A percentile compares a stretch with the other conserved stretches of the same genome.
Conservation (phyloP, 2,888 invertebrate species). For the Rhagonycha lutea region DNA sequence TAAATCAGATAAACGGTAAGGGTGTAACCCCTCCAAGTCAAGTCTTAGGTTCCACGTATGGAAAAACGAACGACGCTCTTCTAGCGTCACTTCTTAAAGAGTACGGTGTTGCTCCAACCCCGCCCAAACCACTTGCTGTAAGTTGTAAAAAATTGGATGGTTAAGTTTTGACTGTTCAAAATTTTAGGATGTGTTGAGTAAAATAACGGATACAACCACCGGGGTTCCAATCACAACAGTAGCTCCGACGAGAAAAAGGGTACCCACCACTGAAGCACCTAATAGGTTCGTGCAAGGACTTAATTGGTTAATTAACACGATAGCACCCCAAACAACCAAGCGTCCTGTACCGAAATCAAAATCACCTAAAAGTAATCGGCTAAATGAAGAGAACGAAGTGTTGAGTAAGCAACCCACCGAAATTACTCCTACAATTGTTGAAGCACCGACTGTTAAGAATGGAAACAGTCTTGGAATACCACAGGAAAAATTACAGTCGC, state of each 20-base stretch:
- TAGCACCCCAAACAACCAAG: conserved; percentile 35
- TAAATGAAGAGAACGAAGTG: conserved; percentile 10
- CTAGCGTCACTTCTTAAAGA: conserved; percentile 72
- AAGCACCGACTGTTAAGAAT: conserved; percentile 35
- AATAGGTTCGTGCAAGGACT: conserved; percentile 50
- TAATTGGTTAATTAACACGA: conserved; percentile 51
- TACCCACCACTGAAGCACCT: conserved; percentile 56
- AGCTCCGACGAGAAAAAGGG: conserved; percentile 21
- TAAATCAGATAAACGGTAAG: conserved; percentile 48
- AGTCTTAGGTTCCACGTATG: conserved; percentile 52
- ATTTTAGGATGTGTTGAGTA: conserved; percentile 7
- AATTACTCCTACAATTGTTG: conserved; percentile 46
- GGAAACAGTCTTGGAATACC: conserved; percentile 38
- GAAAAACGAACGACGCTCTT: conserved; percentile 70
- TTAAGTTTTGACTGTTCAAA: background rate
- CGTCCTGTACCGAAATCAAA: conserved; percentile 34
- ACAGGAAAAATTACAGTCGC: conserved; percentile 44
- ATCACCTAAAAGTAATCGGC: conserved; percentile 22
- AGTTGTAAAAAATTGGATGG: conserved; percentile 46
- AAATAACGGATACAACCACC: background rate
- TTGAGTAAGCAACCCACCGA: conserved; percentile 38
- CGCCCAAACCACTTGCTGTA: conserved; percentile 65
- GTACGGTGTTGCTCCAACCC: conserved; percentile 74
- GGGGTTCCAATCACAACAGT: conserved; percentile 37
- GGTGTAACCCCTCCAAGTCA: conserved; percentile 40